phyloP scores from a whole-genome alignment of 2,797 vertebrate species.

The Poeciliopsis presidionis region DNA sequence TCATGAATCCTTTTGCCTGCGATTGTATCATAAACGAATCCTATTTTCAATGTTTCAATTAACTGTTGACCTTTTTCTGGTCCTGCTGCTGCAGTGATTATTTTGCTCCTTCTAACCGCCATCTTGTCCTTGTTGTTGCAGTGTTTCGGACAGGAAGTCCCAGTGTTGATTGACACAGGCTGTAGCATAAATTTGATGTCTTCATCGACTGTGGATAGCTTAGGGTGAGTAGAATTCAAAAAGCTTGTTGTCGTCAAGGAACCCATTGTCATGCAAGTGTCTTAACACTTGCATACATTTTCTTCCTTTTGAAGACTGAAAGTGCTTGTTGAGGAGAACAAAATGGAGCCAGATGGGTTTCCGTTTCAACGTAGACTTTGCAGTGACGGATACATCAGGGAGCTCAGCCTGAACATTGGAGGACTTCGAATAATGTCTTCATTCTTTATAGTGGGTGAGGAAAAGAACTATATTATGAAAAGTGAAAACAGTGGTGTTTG shows the following conservation, averaged over 20 bases:
- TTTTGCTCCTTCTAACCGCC: not conserved
- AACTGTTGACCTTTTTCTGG: not conserved
- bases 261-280: not conserved
- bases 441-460: constrained; percentile 84
- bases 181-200: constrained; percentile 87
- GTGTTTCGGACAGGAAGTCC: constrained; percentile 86
- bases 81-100: not conserved
- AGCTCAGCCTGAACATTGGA: constrained; percentile 80
- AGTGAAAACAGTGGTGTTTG: not conserved
- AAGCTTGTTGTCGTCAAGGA: not conserved
- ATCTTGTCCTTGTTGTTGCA: constrained; percentile 44
- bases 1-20: not conserved
- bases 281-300: not conserved
- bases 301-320: constrained; percentile 77
- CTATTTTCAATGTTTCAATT: not conserved
- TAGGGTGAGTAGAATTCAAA: constrained; percentile 75
- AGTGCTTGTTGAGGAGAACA: constrained; percentile 79
- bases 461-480: not conserved
- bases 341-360: constrained; percentile 69
- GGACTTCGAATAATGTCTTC: constrained; percentile 76
- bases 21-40: not conserved
- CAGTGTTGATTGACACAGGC: constrained; percentile 86
- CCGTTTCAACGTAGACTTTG: constrained; percentile 70
- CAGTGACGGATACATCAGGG: constrained; percentile 78
- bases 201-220: constrained; percentile 81